A percentile compares a stretch with the other conserved stretches of the same genome.
Conservation (phyloP, 2,888 invertebrate genomes). For the Hartigia nigra region DNA sequence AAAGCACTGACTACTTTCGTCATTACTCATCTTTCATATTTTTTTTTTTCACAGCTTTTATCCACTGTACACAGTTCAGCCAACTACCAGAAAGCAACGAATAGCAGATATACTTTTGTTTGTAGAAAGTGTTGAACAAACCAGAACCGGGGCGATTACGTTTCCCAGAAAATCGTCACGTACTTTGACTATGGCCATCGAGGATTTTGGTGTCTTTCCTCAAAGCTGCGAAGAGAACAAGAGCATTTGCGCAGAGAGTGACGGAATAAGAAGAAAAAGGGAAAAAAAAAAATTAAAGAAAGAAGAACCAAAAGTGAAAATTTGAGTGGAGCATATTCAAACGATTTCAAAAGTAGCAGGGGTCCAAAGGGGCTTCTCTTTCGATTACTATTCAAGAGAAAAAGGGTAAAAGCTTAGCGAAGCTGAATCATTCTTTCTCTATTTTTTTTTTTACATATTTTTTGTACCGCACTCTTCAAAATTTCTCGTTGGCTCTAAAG, state of each 20-base stretch:
- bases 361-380: background rate
- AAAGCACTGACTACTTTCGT: background rate
- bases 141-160: background rate
- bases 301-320: background rate
- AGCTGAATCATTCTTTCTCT: conserved; percentile 16
- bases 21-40: background rate
- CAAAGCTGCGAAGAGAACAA: background rate
- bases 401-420: background rate
- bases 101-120: background rate
- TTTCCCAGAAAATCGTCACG: background rate
- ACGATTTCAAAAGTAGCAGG: background rate
- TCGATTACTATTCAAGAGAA: background rate
- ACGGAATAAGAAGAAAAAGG: background rate
- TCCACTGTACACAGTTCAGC: background rate
- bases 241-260: background rate
- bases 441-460: conserved; percentile 1
- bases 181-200: background rate
- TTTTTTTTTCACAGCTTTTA: background rate
- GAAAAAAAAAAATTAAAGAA: background rate
- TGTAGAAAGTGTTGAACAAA: conserved; percentile 8
- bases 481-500: background rate
- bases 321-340: background rate
- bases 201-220: background rate
- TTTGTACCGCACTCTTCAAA: background rate
- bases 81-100: background rate